These are phyloP conservation scores for Lophius piscatorius DNA, from an alignment of 2,113 vertebrate species.

Conservation along the genomic window DNA sequence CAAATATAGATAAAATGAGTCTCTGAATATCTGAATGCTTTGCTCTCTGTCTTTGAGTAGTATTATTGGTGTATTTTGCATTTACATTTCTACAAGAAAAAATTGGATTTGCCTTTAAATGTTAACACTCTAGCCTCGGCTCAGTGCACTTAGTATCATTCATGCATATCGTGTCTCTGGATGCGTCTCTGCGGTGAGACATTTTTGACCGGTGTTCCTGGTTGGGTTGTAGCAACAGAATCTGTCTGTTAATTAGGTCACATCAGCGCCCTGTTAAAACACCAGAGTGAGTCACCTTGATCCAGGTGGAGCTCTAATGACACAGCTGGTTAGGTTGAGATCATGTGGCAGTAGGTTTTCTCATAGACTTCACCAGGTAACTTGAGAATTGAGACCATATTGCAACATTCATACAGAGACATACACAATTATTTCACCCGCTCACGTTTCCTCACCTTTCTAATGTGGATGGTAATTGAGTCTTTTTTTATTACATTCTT, in stretches of 20 bases:
- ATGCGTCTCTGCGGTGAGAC: slow-evolving; percentile 7
- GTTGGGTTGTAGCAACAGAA: slow-evolving; percentile 49
- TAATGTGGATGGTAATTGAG: too few relatives aligned
- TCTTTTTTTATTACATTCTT: not conserved
- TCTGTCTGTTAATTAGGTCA: slow-evolving; percentile 29
- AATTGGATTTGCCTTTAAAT: not conserved
- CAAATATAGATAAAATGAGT: not conserved
- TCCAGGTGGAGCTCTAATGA: slow-evolving; percentile 60
- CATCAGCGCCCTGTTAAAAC: too few relatives aligned
- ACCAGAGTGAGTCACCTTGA: slow-evolving; percentile 52
- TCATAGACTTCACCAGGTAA: slow-evolving; percentile 42
- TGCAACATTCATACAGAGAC: not conserved
- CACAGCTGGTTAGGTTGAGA: slow-evolving; percentile 34
- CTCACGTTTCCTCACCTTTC: slow-evolving; percentile 11
- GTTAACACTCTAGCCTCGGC: not conserved
- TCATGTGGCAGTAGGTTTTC: slow-evolving; percentile 58
- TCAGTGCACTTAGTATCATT: slow-evolving; percentile 1
- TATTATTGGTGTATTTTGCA: not conserved
- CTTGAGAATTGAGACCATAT: slow-evolving; percentile 14
- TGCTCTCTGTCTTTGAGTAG: not conserved
- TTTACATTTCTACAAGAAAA: not conserved
- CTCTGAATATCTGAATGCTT: not conserved
- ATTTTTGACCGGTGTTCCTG: slow-evolving; percentile 13
- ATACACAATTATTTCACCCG: not conserved
- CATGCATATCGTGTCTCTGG: slow-evolving; percentile 7